Base-by-base conservation (phyloP, 2,888 invertebrate species). In the Sericinus montela region DNA sequence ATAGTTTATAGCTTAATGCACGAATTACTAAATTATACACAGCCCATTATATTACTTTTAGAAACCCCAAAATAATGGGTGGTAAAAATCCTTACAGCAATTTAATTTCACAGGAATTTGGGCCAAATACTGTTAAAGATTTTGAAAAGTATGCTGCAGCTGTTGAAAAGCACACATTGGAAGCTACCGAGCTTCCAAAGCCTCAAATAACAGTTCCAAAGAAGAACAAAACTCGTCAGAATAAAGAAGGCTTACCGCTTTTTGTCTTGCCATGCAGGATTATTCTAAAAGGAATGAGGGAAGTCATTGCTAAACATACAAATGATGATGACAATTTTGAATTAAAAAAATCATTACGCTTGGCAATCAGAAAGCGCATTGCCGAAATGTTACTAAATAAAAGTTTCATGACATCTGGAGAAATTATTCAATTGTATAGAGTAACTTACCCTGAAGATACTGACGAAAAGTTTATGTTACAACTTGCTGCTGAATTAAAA, bases 71-170 rank as follows among this genome's bases (percentile, higher is more conserved):
- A 23, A 23, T 4, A 23, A 10, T 10, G 11, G 23, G 19, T 19
- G 23, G 19, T 19, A 23, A 23, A 23, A 7, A 19, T 23, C 7
- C n/a, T 25, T 28, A 15, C 25, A 25, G n/a, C 10, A 39, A 45
- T 55, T 51, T 48, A 53, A 48, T 54, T 62, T 43, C 60, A 52
- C 67, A 67, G 67, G 62, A 65, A 32, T 59, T 54, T 41, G 63
- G 61, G 32, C 53, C 58, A 8, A 60, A 54, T 36, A 58, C 58
- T 37, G 40, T 55, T n/a, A 49, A 46, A 39, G 59, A 59, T 15
- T 57, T 59, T 34, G 44, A 19, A 36, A 28, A 34, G 39, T 49
- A 32, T 42, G 48, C 30, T 10, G 48, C 42, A 3, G n/a, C 14
- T 30, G 36, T 48, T 29, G 36, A 37, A 11, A 42, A n/a, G 14